Evolutionary conservation across 2,113 vertebrate species (phyloP).

Genomic region (Catharus minimus): DNA sequence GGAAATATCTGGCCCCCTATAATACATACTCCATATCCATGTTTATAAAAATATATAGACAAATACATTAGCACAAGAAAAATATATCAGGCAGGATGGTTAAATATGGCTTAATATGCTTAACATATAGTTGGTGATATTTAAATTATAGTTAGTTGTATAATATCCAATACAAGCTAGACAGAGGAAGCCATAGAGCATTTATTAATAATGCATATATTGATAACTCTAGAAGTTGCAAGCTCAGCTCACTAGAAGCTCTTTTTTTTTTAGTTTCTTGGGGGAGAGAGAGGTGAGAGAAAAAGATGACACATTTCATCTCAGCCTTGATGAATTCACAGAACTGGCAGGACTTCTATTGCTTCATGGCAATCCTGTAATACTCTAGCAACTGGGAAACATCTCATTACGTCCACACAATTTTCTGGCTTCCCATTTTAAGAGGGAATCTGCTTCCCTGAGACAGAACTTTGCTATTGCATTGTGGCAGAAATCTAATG

Average conservation of each 20-base stretch:
- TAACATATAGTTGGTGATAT: background rate
- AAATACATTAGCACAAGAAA: background rate
- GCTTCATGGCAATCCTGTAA: background rate
- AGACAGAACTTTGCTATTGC: background rate
- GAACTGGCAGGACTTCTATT: background rate
- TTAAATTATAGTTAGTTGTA: background rate
- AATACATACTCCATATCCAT: slow-evolving; percentile 16
- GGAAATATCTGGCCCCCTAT: slow-evolving; percentile 48
- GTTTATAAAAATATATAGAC: background rate
- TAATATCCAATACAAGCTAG: background rate
- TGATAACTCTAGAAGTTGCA: background rate
- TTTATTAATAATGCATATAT: background rate
- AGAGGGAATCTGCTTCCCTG: background rate
- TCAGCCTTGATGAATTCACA: background rate
- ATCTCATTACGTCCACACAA: background rate
- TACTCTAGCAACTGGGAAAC: background rate
- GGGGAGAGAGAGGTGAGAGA: background rate
- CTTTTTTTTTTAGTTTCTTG: background rate
- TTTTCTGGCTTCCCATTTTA: background rate
- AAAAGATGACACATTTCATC: background rate
- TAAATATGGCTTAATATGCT: slow-evolving; percentile 17
- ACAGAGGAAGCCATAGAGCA: background rate
- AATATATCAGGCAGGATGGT: background rate
- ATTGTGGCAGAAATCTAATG: background rate
- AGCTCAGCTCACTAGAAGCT: background rate